Base-by-base conservation (phyloP, 2,888 invertebrate genomes). In the Netelia fuscicornis region DNA sequence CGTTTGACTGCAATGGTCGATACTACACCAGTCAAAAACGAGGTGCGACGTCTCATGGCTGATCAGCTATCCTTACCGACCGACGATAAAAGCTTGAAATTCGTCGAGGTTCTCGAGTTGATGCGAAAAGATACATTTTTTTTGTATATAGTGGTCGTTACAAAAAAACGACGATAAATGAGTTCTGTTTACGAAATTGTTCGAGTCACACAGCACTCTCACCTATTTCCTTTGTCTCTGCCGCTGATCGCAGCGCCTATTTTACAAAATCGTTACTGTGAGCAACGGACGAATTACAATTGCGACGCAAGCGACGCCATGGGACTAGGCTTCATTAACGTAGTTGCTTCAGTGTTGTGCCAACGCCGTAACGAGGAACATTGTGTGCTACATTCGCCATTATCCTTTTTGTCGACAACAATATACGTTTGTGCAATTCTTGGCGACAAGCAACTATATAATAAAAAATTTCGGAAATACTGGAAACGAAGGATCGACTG, bases 251-350 rank as follows among this genome's bases (percentile, higher is more conserved):
- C 42, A 86, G 78, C 81, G 72, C 60, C 79, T 65, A 37, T 82
- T 81, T 82, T 76, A 76, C 52, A 86, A 86, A 86, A 86, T 86
- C 85, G 82, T 86, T 86, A 86, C 75, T 48, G 67, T n/a, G 56
- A 70, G 56, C 30, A 68, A 30, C 52, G 44, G 70, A 37, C 52
- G 56, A 56, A 80, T 56, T 74, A 76, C 23, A 71, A 79, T 75
- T 82, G 68, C 85, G 86, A 82, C 86, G 86, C 80, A 75, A 75
- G 52, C 62, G 85, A 79, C 79, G 75, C 81, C 65, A 54, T 77
- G 84, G 60, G 70, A 71, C 52, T 67, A 54, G n/a, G 58, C 56
- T 76, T 76, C 83, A 52, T 83, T 83, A 77, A 75, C 62, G 68
- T 56, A 64, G 56, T 25, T 76, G 48, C 72, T 54, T 81, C 78